Conservation (phyloP, 2,888 invertebrate genomes). For the Amorpha juglandis region DNA sequence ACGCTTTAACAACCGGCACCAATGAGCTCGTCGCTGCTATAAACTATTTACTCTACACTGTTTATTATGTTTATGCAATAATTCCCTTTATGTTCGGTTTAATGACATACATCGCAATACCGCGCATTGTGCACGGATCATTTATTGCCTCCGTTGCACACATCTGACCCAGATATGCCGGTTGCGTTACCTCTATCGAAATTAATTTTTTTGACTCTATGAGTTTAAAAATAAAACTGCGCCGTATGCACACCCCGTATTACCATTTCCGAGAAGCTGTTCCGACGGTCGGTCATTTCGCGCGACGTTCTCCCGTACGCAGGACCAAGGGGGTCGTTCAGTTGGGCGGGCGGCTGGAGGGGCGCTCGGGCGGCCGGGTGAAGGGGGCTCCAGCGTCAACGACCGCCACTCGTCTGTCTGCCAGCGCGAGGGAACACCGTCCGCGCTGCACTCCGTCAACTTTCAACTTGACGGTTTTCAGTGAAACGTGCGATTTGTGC, state of each 20-base stretch:
- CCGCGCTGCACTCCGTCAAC: constrained; percentile 57
- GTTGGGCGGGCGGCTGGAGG: constrained; percentile 78
- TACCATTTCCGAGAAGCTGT: constrained; percentile 42
- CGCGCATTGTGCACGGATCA: constrained; percentile 36
- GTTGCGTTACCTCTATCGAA: constrained; percentile 51
- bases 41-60: constrained; percentile 30
- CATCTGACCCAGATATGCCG: constrained; percentile 56
- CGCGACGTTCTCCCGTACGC: constrained; percentile 45
- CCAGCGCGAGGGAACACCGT: constrained; percentile 70
- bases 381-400: constrained; percentile 77
- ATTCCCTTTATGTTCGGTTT: constrained; percentile 36
- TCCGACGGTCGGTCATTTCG: constrained; percentile 48
- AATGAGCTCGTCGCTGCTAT: background rate
- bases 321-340: constrained; percentile 58
- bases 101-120: constrained; percentile 32
- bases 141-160: constrained; percentile 42
- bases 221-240: constrained; percentile 43
- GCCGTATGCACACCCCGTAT: constrained; percentile 37
- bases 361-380: constrained; percentile 62
- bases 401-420: constrained; percentile 79
- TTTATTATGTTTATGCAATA: constrained; percentile 41
- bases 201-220: constrained; percentile 37
- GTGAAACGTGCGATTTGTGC: constrained; percentile 25
- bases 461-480: constrained; percentile 40
- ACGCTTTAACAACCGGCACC: background rate